Conservation (phyloP, 2,113 vertebrate species). For the Centropristis striata region DNA sequence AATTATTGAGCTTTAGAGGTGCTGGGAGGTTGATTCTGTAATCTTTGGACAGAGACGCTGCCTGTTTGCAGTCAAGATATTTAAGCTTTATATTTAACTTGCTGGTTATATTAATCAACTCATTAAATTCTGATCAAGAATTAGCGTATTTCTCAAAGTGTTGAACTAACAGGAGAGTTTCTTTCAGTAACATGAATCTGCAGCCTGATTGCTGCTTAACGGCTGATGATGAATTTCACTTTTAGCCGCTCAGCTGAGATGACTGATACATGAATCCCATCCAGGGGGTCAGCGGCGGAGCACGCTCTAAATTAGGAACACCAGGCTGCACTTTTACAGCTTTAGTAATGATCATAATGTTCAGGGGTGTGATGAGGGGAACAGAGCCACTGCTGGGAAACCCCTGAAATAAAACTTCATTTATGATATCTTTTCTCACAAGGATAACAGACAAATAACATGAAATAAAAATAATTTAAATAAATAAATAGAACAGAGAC, state of each 20-base stretch:
- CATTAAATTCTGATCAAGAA: too few relatives aligned
- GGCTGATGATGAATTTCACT: not conserved
- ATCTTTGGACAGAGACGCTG: not conserved
- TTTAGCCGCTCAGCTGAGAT: slow-evolving; percentile 31
- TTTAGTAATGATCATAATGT: not conserved
- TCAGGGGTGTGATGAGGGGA: not conserved
- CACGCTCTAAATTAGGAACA: slow-evolving; percentile 56
- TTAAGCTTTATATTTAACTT: not conserved
- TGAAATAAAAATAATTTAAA: too few relatives aligned
- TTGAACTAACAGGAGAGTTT: not conserved
- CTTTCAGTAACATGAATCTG: not conserved
- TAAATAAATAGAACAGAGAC: too few relatives aligned
- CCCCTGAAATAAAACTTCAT: not conserved
- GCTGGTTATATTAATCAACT: too few relatives aligned
- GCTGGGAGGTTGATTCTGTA: not conserved
- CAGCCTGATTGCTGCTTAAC: not conserved
- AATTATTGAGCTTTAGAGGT: not conserved
- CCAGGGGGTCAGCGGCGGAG: slow-evolving; percentile 25
- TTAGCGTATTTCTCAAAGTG: not conserved
- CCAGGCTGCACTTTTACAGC: slow-evolving; percentile 36
- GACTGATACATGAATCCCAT: slow-evolving; percentile 55
- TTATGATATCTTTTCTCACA: not conserved
- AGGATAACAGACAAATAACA: too few relatives aligned
- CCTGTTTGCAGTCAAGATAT: not conserved
- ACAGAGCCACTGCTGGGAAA: not conserved